Percentiles rank a stretch among this genome's conserved stretches.
Evolutionary conservation across 2,888 invertebrate species (phyloP).

Genomic region (Leptinotarsa rubiginosa): DNA sequence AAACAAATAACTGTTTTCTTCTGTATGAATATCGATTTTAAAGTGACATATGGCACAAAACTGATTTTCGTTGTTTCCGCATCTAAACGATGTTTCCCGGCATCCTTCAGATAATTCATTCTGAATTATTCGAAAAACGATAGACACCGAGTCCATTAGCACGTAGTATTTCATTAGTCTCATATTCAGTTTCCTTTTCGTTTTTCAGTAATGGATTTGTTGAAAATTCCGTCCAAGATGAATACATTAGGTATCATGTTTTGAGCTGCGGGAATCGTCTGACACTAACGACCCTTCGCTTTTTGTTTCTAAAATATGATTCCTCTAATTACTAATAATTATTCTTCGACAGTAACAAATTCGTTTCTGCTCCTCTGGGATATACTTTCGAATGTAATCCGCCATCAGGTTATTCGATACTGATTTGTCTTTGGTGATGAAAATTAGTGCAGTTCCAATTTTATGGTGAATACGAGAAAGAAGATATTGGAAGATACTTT

Average conservation of each 20-base stretch:
- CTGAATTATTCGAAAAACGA: not conserved
- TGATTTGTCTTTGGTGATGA: conserved; percentile 1
- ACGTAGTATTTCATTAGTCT: conserved; percentile 17
- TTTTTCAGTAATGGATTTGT: conserved; percentile 30
- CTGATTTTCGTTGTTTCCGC: not conserved
- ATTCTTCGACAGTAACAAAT: conserved; percentile 58
- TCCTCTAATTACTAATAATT: conserved; percentile 61
- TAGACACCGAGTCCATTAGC: conserved; percentile 5
- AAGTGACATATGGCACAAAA: not conserved
- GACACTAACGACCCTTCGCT: conserved; percentile 52
- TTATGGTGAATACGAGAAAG: too few relatives aligned
- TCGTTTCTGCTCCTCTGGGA: conserved; percentile 51
- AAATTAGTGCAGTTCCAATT: not conserved
- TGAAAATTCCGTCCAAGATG: conserved; percentile 46
- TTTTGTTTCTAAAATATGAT: conserved; percentile 60
- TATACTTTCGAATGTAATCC: conserved; percentile 45
- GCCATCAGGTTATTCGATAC: conserved; percentile 22
- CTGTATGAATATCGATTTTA: too few relatives aligned
- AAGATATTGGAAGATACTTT: too few relatives aligned
- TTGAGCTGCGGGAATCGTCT: conserved; percentile 46
- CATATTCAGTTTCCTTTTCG: conserved; percentile 21
- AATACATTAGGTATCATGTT: conserved; percentile 50
- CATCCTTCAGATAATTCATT: not conserved
- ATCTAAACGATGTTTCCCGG: not conserved
- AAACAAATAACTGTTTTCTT: too few relatives aligned